Base-by-base conservation (phyloP, 2,113 vertebrate species). In the Syngnathus scovelli region DNA sequence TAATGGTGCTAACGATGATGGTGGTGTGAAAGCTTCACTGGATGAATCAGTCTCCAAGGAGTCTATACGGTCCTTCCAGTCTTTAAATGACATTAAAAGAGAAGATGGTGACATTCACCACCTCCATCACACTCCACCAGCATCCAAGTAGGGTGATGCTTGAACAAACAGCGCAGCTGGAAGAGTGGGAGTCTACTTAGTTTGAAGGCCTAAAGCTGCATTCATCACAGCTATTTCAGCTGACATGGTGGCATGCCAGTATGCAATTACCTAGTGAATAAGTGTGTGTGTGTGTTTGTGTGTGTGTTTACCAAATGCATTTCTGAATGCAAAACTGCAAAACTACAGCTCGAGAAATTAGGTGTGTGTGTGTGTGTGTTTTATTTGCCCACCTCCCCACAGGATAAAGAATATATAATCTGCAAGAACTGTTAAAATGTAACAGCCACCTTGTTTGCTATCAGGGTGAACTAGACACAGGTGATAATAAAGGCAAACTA, bases 141-240 rank as follows among this genome's bases (percentile, higher is more conserved):
- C 77, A 78, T 80, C 84, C 83, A 79, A 83, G 77, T 69, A 76
- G 72, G 78, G 83, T 13, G 67, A 83, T 80, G 82, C 52, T 70
- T 81, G 73, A 86, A 85, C 79, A 87, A 80, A 85, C 69, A 74
- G 78, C 66, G 79, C 83, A 82, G 73, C 86, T 78, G 80, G 76
- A 82, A 76, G 76, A 86, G 87, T 85, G 80, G 81, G 85, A 86
- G 80, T 80, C 70, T 59, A 83, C 81, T 84, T 75, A 83, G 75
- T 86, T 86, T 83, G 79, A 83, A 84, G 85, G 79, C 72, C 79
- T 65, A 58, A 33, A 67, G 72, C 72, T 75, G 78, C 80, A 84
- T 86, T 85, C 72, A 80, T 86, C 80, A 83, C 71, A 78, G 56
- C 75, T 55, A 81, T 79, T 77, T 59, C 67, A 78, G 71, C 70